Conservation (phyloP, 2,888 invertebrate genomes). For the Gryllus longicercus region DNA sequence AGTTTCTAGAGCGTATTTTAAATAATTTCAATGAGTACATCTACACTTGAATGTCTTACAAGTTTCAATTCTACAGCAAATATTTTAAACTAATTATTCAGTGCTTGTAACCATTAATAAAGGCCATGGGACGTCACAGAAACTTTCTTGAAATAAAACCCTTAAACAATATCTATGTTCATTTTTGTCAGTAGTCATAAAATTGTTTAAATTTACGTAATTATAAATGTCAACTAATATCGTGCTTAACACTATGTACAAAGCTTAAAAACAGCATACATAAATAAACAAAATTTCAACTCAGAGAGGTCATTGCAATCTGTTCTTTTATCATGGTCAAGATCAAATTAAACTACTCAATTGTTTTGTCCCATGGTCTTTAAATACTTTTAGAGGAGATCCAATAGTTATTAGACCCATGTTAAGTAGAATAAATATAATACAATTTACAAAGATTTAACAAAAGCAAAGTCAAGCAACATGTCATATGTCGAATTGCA, state of each 20-base stretch:
- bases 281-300: background rate
- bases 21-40: constrained; percentile 17
- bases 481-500: background rate
- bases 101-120: constrained; percentile 1
- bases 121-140: background rate
- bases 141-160: no score
- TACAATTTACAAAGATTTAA: background rate
- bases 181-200: no score
- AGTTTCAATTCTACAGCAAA: background rate
- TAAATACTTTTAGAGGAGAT: background rate
- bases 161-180: no score
- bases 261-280: background rate
- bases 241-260: background rate
- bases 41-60: constrained; percentile 2
- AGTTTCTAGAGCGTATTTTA: background rate
- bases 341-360: background rate
- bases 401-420: background rate
- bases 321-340: background rate
- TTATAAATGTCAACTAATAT: no score
- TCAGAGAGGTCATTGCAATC: background rate
- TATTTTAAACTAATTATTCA: background rate
- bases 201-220: no score
- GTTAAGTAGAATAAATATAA: background rate
- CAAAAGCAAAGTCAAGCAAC: background rate
- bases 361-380: background rate